phyloP scores from a whole-genome alignment of 2,797 vertebrate species.

The Sandelia bainsii region DNA sequence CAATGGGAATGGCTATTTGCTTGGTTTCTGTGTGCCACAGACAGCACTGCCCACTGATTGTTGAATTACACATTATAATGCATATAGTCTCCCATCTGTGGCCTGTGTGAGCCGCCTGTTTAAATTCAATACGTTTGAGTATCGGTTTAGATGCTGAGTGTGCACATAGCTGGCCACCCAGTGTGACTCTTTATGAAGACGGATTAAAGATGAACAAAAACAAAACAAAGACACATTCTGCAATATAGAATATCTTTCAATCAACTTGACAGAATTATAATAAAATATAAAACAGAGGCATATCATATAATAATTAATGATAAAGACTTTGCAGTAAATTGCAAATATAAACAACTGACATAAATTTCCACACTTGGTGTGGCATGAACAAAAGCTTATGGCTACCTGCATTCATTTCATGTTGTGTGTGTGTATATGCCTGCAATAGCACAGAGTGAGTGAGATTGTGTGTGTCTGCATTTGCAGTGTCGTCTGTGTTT shows the following conservation, averaged over 20 bases:
- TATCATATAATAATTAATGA: constrained; percentile 67
- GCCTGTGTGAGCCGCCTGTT: constrained; percentile 66
- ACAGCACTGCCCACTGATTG: constrained; percentile 63
- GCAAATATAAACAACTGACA: constrained; percentile 69
- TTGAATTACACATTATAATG: constrained; percentile 77
- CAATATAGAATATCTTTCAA: constrained; percentile 72
- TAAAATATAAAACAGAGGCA: constrained; percentile 76
- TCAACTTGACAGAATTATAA: constrained; percentile 72
- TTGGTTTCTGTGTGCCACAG: constrained; percentile 58
- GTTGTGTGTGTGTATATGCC: constrained; percentile 55
- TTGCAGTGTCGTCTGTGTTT: constrained; percentile 64
- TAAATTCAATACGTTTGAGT: constrained; percentile 74
- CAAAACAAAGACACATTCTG: constrained; percentile 77
- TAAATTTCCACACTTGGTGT: constrained; percentile 67
- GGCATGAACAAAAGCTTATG: constrained; percentile 76
- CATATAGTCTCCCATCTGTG: constrained; percentile 67
- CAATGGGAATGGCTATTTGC: constrained; percentile 64
- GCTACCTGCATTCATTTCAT: constrained; percentile 80
- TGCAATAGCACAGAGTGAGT: constrained; percentile 39
- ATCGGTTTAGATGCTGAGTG: constrained; percentile 64
- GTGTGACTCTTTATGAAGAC: constrained; percentile 72
- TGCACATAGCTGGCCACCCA: constrained; percentile 79
- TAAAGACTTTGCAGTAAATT: constrained; percentile 70
- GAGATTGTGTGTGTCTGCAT: constrained; percentile 49
- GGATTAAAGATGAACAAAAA: constrained; percentile 82